Conservation (phyloP, 2,797 vertebrate genomes). For the Trachurus trachurus region DNA sequence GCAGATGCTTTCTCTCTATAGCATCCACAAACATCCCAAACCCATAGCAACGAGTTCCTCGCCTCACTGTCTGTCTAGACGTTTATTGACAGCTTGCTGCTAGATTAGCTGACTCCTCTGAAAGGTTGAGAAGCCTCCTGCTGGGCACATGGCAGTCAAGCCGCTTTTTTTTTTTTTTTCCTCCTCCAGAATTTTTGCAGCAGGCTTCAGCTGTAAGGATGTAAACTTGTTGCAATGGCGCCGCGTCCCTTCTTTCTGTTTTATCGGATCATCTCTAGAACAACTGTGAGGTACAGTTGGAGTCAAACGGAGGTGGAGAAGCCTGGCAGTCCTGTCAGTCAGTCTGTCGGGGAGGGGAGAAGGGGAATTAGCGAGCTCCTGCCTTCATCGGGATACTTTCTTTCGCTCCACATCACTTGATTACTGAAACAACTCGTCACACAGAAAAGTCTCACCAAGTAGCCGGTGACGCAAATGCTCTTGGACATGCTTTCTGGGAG, state of each 20-base stretch:
- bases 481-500: slow-evolving; percentile 27
- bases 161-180: neutral
- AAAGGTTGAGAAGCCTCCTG: slow-evolving; percentile 38
- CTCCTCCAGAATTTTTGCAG: neutral
- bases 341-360: neutral
- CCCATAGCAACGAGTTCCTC: slow-evolving; percentile 25
- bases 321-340: slow-evolving; percentile 10
- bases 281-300: neutral
- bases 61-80: slow-evolving; percentile 36
- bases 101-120: slow-evolving; percentile 33
- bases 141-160: slow-evolving; percentile 10
- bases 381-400: no score
- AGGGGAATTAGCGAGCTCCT: no score
- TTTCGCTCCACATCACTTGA: slow-evolving; percentile 7
- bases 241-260: neutral
- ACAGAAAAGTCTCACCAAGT: slow-evolving; percentile 4
- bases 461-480: slow-evolving; percentile 7
- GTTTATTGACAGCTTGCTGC: slow-evolving; percentile 41
- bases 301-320: neutral
- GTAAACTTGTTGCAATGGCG: neutral
- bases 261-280: slow-evolving; percentile 2
- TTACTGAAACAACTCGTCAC: slow-evolving; percentile 12
- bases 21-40: slow-evolving; percentile 43
- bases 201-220: neutral
- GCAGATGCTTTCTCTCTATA: slow-evolving; percentile 43